Evolutionary conservation across 2,797 vertebrate genomes (phyloP).

Genomic region (Chelon auratus): DNA sequence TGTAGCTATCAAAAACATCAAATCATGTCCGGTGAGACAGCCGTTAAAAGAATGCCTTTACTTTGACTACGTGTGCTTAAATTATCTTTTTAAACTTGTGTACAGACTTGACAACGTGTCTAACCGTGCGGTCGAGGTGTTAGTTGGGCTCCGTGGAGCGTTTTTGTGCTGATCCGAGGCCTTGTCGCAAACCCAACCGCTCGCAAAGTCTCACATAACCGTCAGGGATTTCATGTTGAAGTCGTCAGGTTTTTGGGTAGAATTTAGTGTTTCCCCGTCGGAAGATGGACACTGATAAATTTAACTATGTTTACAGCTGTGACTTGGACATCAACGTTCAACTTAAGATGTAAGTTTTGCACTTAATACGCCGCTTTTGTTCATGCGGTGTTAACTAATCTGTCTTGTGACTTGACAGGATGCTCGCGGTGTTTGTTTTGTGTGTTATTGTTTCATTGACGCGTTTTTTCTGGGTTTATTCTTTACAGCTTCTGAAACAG

Average conservation of each 20-base stretch:
- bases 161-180: conserved; percentile 64
- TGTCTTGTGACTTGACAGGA: conserved; percentile 59
- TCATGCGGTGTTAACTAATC: conserved; percentile 27
- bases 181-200: conserved; percentile 60
- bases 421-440: conserved; percentile 19
- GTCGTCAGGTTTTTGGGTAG: conserved; percentile 31
- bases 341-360: conserved; percentile 93
- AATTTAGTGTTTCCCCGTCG: conserved; percentile 50
- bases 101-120: background rate
- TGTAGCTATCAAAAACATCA: conserved; percentile 69
- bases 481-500: background rate
- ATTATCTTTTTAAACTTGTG: conserved; percentile 3
- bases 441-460: background rate
- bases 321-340: conserved; percentile 98
- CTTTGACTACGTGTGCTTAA: conserved; percentile 13
- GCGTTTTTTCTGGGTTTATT: background rate
- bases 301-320: conserved; percentile 96
- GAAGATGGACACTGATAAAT: conserved; percentile 92
- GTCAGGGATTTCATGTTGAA: conserved; percentile 70
- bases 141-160: conserved; percentile 2
- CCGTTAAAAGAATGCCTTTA: conserved; percentile 51
- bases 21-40: conserved; percentile 69
- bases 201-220: conserved; percentile 48
- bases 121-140: conserved; percentile 3
- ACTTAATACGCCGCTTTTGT: conserved; percentile 1